These are phyloP conservation scores for Chrysomela aeneicollis DNA, from an alignment of 2,888 invertebrate genomes.

Conservation along the genomic window DNA sequence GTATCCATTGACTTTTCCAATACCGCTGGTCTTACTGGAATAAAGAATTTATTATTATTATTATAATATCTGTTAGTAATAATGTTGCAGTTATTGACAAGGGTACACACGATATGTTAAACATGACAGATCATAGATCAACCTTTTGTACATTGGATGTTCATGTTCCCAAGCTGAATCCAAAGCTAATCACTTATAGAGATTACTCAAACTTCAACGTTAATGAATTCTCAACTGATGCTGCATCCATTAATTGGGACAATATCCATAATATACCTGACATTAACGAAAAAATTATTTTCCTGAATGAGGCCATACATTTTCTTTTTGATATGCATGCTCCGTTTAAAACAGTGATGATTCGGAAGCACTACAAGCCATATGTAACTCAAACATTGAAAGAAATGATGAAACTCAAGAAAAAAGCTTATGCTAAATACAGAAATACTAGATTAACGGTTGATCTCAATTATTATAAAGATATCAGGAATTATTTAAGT, in stretches of 20 bases:
- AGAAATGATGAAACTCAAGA: neutral
- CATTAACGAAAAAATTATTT: neutral
- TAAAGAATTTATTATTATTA: no score
- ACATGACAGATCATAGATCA: no score
- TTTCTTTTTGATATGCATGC: conserved; percentile 11
- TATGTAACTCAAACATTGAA: conserved; percentile 1
- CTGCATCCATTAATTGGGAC: neutral
- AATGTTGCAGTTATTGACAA: no score
- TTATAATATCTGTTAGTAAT: no score
- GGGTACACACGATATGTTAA: no score
- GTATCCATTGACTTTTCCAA: no score
- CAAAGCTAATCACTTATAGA: neutral
- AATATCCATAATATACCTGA: neutral
- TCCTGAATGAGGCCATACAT: neutral
- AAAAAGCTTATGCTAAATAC: neutral
- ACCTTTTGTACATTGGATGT: neutral
- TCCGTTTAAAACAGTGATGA: neutral
- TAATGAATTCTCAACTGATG: neutral
- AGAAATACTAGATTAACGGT: neutral
- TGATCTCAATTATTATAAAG: neutral
- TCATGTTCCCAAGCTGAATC: neutral
- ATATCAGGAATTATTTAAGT: neutral
- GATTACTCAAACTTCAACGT: neutral
- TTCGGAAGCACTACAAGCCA: neutral
- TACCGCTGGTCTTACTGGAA: no score